Base-by-base conservation (phyloP, 2,888 invertebrate genomes). In the Carabus problematicus region DNA sequence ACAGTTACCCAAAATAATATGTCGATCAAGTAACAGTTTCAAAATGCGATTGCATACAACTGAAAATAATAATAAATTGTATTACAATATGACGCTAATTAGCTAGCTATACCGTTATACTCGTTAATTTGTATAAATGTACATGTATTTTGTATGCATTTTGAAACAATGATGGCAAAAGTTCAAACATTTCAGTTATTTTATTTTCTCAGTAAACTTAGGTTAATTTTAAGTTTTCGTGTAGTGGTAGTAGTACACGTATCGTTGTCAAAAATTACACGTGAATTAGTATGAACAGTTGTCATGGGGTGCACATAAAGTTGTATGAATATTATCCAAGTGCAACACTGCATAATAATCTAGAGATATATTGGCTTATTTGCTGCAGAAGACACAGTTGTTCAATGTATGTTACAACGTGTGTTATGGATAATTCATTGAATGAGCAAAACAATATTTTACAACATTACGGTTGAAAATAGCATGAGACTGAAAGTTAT, bases 181-280 rank as follows among this genome's bases (percentile, higher is more conserved):
- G 56, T 64, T 64, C 64, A 64, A 64, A 64, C 43, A 64, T 64
- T 64, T 56, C 45, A 64, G 29, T 39, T 55, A 64, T 64, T 64
- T 64, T 64, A 64, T 64, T 64, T 64, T 64, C 64, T 64, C 29
- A 56, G 47, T 56, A 45, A 64, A 64, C 58, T 64, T 58, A 43
- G 45, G 55, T 64, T 64, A 64, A 64, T 64, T 64, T 64, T 56
- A 55, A 41, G 40, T 14, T 11, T 47, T 39, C 47, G 29, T 39
- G 6, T 52, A 3, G 8, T 52, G 11, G 29, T 40, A n/a, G 56
- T 56, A 56, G 3, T 14, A 64, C 64, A 64, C 58, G 64, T 56
- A 64, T 56, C 55, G 16, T 64, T 64, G 45, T 45, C 58, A 56
- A 64, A 56, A 55, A 55, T 64, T 64, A 62, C 62, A 29, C 49